phyloP scores from a whole-genome alignment of 2,888 invertebrate species.

The Acleris laterana region DNA sequence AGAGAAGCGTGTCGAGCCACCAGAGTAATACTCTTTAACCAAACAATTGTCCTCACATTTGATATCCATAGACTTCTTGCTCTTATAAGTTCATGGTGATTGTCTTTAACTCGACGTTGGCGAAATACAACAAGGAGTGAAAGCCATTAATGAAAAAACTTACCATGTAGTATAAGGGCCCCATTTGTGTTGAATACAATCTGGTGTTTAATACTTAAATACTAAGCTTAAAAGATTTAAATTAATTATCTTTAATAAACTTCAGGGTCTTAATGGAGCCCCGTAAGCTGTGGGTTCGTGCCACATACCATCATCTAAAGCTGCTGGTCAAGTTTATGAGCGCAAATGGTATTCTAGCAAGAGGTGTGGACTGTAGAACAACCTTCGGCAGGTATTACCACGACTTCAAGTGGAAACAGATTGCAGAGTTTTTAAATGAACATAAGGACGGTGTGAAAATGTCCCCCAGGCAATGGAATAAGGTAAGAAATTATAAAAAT shows the following conservation, averaged over 20 bases:
- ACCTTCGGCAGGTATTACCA: constrained; percentile 25
- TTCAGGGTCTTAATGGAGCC: constrained; percentile 14
- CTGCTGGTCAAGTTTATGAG: constrained; percentile 27
- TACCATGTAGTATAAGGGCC: too few relatives aligned
- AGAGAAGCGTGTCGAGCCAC: too few relatives aligned
- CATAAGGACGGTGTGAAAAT: constrained; percentile 28
- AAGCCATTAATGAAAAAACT: too few relatives aligned
- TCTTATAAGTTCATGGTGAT: too few relatives aligned
- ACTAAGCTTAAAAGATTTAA: too few relatives aligned
- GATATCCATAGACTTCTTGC: too few relatives aligned
- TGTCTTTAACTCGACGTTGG: too few relatives aligned
- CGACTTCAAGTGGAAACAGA: constrained; percentile 25
- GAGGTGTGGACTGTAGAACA: constrained; percentile 23
- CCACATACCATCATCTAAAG: constrained; percentile 19
- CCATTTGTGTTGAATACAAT: too few relatives aligned
- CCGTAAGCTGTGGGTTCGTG: constrained; percentile 5
- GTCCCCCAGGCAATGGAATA: constrained; percentile 28
- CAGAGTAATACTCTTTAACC: too few relatives aligned
- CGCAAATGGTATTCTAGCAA: constrained; percentile 9
- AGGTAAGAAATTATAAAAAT: background rate
- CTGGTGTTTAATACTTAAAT: too few relatives aligned
- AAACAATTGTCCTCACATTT: too few relatives aligned
- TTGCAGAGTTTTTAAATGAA: constrained; percentile 20
- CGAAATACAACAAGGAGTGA: too few relatives aligned
- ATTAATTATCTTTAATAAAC: background rate